Conservation (phyloP, 2,113 vertebrate species). For the Indicator maculatus region DNA sequence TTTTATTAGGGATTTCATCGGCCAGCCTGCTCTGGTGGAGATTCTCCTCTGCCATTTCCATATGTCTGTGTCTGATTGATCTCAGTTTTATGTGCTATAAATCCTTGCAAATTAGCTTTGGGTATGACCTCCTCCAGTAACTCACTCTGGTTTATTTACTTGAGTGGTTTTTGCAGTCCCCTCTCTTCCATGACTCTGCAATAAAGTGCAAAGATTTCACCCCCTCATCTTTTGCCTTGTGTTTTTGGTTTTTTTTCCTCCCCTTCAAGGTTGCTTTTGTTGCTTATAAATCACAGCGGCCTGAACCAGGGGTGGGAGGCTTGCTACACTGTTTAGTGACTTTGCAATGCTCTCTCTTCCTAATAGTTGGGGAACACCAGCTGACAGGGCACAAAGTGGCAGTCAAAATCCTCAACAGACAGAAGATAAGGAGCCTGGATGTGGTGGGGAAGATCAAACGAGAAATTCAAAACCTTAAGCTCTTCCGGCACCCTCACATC, state of each 20-base stretch:
- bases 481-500: slow-evolving; percentile 98
- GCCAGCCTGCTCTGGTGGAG: background rate
- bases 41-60: slow-evolving; percentile 10
- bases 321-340: background rate
- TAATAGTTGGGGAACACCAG: slow-evolving; percentile 94
- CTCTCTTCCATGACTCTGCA: background rate
- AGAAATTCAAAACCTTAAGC: slow-evolving; percentile 98
- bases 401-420: slow-evolving; percentile 97
- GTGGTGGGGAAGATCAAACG: slow-evolving; percentile 98
- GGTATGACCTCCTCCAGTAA: background rate
- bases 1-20: slow-evolving; percentile 30
- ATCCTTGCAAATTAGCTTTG: slow-evolving; percentile 39
- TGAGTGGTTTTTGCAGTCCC: background rate
- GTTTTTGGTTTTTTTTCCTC: background rate
- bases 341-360: slow-evolving; percentile 43
- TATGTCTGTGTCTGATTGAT: background rate
- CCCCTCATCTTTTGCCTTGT: background rate
- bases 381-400: slow-evolving; percentile 97
- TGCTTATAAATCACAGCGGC: background rate
- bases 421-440: slow-evolving; percentile 97
- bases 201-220: background rate
- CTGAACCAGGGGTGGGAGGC: background rate
- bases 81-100: slow-evolving; percentile 1
- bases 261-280: background rate
- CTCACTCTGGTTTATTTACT: slow-evolving; percentile 12